phyloP scores from a whole-genome alignment of 2,113 vertebrate species.

The Cnemophilus loriae region DNA sequence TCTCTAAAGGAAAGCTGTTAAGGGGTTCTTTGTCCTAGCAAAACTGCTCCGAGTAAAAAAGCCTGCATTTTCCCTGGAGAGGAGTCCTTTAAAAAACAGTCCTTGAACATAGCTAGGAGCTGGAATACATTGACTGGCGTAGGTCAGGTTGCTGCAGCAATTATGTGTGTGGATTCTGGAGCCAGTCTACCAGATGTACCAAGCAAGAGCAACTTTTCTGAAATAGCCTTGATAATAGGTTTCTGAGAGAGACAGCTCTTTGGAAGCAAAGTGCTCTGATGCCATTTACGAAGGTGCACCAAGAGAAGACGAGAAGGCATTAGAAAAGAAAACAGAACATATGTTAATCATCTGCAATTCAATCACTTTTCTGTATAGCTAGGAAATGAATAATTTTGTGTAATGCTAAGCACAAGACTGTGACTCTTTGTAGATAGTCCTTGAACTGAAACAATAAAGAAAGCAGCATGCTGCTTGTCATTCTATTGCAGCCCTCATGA shows the following conservation, averaged over 20 bases:
- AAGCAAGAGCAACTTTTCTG: slow-evolving; percentile 2
- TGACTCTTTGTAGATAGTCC: slow-evolving; percentile 4
- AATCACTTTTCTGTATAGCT: slow-evolving; percentile 2
- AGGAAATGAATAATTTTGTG: slow-evolving; percentile 29
- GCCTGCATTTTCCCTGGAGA: neutral
- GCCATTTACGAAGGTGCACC: neutral
- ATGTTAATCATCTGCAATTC: slow-evolving; percentile 25
- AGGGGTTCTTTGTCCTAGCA: neutral
- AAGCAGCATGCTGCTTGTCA: neutral
- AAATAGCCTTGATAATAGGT: slow-evolving; percentile 37
- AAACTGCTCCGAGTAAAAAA: neutral
- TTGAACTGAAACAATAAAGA: slow-evolving; percentile 43
- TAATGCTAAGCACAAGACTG: neutral
- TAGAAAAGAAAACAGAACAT: slow-evolving; percentile 10
- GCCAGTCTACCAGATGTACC: neutral
- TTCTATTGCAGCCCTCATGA: neutral
- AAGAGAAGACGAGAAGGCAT: neutral
- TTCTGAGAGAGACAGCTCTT: slow-evolving; percentile 1
- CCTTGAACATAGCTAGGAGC: neutral
- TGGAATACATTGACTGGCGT: neutral
- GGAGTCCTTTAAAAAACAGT: neutral
- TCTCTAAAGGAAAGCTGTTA: neutral
- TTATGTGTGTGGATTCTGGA: neutral
- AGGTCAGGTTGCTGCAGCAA: slow-evolving; percentile 10
- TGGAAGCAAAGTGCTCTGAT: neutral